A percentile compares a stretch with the other conserved stretches of the same genome.
Evolutionary conservation across 2,113 vertebrate species (phyloP).

Genomic region (Plotosus lineatus): DNA sequence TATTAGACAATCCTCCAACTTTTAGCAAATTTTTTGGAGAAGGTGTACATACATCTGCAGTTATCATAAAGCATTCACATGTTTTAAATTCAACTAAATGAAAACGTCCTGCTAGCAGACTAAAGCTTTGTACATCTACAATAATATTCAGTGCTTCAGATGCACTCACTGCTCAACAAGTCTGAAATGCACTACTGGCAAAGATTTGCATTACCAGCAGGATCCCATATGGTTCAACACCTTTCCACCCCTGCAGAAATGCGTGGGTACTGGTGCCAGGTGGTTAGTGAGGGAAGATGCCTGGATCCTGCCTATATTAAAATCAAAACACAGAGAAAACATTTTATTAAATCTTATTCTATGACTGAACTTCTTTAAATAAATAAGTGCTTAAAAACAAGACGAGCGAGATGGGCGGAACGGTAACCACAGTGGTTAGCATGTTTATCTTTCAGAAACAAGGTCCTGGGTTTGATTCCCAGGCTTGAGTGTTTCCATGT

Average conservation of each 20-base stretch:
- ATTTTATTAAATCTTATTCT: neutral
- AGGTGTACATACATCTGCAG: neutral
- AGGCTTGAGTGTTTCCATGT: too few relatives aligned
- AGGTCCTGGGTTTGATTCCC: too few relatives aligned
- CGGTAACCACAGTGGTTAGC: too few relatives aligned
- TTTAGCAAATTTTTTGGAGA: neutral
- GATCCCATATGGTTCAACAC: conserved; percentile 52
- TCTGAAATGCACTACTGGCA: conserved; percentile 39
- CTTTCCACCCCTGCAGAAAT: conserved; percentile 63
- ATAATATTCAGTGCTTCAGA: neutral
- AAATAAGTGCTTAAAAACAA: too few relatives aligned
- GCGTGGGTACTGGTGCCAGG: conserved; percentile 71
- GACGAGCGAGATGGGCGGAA: too few relatives aligned
- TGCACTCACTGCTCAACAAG: conserved; percentile 16
- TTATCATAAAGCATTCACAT: neutral
- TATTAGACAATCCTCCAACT: neutral
- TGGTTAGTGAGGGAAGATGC: conserved; percentile 68
- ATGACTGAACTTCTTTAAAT: neutral
- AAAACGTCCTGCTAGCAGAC: neutral
- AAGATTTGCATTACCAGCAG: conserved; percentile 63
- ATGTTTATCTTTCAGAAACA: too few relatives aligned
- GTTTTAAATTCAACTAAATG: conserved; percentile 33
- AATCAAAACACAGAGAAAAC: conserved; percentile 25
- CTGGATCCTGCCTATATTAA: conserved; percentile 55
- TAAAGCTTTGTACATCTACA: conserved; percentile 3